These are phyloP conservation scores for Nesogale talazaci DNA, from an alignment of 2,113 vertebrate species.

Conservation along the genomic window DNA sequence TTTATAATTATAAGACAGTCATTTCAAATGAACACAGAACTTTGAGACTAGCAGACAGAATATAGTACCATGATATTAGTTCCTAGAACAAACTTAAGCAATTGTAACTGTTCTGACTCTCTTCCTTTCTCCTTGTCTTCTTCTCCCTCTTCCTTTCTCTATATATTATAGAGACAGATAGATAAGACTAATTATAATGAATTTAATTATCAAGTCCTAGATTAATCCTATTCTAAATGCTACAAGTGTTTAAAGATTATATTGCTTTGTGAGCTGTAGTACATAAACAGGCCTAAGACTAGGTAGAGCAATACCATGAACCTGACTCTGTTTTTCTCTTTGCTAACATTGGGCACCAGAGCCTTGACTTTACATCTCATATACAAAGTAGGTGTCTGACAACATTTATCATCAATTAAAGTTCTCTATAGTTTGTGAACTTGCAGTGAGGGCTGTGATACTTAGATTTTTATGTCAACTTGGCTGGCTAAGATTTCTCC, in stretches of 20 bases:
- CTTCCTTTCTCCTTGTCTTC: too few species aligned
- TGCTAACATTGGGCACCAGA: not conserved
- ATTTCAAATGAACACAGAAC: slow-evolving; percentile 42
- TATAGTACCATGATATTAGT: not conserved
- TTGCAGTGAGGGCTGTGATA: not conserved
- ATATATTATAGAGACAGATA: not conserved
- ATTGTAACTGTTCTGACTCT: not conserved
- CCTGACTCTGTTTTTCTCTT: not conserved
- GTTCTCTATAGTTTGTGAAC: not conserved
- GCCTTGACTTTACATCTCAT: not conserved
- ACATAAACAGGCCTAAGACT: not conserved
- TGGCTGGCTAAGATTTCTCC: too few species aligned
- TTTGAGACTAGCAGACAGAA: not conserved
- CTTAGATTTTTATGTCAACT: too few species aligned
- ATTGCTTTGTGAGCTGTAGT: not conserved
- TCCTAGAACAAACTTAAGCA: not conserved
- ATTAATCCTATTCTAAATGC: slow-evolving; percentile 3
- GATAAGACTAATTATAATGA: not conserved
- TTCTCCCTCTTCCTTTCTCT: not conserved
- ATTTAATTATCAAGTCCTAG: not conserved
- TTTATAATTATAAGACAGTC: slow-evolving; percentile 9
- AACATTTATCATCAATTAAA: not conserved
- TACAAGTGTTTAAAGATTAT: not conserved
- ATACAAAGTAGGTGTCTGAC: not conserved
- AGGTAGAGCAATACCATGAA: not conserved